A percentile compares a stretch with the other conserved stretches of the same genome.
phyloP scores from a whole-genome alignment of 2,888 invertebrate genomes.

The Strigamia transsilvanica region DNA sequence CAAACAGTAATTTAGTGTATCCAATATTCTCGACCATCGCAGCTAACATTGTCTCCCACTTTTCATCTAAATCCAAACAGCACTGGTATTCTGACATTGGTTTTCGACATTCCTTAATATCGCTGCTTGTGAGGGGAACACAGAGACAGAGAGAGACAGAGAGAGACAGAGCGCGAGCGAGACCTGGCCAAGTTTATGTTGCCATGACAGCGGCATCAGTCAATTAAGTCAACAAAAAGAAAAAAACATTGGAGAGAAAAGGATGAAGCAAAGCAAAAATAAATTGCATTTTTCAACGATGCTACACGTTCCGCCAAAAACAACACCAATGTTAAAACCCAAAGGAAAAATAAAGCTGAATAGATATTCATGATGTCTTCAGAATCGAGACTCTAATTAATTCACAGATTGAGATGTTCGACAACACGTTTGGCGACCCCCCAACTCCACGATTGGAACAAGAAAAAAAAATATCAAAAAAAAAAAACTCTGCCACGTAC shows the following conservation, averaged over 20 bases:
- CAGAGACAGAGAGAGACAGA: too few species aligned
- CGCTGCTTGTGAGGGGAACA: background rate
- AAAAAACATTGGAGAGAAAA: background rate
- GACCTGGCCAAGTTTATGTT: constrained; percentile 17
- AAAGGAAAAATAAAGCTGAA: constrained; percentile 33
- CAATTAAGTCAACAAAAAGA: constrained; percentile 47
- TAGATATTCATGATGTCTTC: constrained; percentile 43
- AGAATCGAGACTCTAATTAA: background rate
- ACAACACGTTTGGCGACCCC: background rate
- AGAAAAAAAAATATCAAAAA: background rate
- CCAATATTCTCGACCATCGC: background rate
- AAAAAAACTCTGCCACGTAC: constrained; percentile 16
- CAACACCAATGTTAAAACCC: constrained; percentile 25
- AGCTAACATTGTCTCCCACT: background rate
- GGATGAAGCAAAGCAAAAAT: constrained; percentile 21
- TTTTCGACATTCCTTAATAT: constrained; percentile 35
- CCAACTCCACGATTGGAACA: background rate
- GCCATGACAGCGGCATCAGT: constrained; percentile 45
- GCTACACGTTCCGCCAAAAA: constrained; percentile 17
- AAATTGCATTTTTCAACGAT: constrained; percentile 40
- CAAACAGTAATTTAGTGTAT: background rate
- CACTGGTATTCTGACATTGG: constrained; percentile 19
- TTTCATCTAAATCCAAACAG: constrained; percentile 48
- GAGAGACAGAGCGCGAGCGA: background rate
- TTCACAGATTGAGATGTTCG: constrained; percentile 17